A percentile compares a stretch with the other conserved stretches of the same genome.
Evolutionary conservation across 1,140 invertebrate genomes (phyloP).

Genomic region (Camponotus pennsylvanicus): DNA sequence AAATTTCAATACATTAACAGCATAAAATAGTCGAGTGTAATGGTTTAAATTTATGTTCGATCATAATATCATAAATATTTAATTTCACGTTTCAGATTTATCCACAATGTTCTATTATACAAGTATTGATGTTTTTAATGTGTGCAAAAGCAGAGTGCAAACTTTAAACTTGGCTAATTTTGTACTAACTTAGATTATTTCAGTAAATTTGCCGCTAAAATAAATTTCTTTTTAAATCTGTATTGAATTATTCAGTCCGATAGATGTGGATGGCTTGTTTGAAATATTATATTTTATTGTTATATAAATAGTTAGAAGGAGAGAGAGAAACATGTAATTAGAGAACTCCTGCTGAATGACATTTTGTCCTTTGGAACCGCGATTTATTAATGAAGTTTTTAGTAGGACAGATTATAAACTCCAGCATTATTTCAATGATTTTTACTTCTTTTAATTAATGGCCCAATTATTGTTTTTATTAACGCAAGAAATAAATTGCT

Average conservation of each 20-base stretch:
- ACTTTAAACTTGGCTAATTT: background rate
- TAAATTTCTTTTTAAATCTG: background rate
- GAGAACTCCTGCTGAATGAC: constrained; percentile 56
- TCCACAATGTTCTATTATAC: too few species aligned
- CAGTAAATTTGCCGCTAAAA: background rate
- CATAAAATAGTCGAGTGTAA: background rate
- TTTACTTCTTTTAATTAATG: background rate
- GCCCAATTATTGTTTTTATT: background rate
- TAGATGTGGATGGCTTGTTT: background rate
- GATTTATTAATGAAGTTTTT: constrained; percentile 44
- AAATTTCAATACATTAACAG: background rate
- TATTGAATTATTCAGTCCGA: background rate
- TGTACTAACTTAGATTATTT: too few species aligned
- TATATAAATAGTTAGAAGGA: background rate
- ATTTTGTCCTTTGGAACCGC: constrained; percentile 48
- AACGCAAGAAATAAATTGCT: background rate
- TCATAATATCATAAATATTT: background rate
- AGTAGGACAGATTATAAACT: background rate
- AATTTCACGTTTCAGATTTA: too few species aligned
- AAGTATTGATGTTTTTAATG: too few species aligned
- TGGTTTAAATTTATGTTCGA: background rate
- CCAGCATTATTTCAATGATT: constrained; percentile 2
- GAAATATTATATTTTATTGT: background rate
- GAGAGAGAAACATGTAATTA: background rate
- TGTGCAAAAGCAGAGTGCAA: background rate